phyloP scores from a whole-genome alignment of 2,113 vertebrate species.

The Takifugu bimaculatus region DNA sequence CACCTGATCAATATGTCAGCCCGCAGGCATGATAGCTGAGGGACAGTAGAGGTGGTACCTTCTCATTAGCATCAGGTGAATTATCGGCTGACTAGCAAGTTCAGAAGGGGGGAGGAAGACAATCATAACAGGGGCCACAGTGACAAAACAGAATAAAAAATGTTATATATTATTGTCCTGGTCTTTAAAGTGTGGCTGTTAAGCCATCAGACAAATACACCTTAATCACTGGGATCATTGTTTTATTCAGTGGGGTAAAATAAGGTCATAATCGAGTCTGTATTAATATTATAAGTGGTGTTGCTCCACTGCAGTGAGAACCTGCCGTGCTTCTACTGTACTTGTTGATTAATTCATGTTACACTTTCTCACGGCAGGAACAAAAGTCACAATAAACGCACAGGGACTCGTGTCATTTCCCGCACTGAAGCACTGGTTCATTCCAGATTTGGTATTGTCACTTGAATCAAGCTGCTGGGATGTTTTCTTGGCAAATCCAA shows the following conservation, averaged over 20 bases:
- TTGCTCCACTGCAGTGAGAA: constrained; percentile 40
- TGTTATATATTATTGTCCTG: neutral
- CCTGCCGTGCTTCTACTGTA: constrained; percentile 29
- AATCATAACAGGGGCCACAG: constrained; percentile 22
- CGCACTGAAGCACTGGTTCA: too few relatives aligned
- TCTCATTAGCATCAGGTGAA: constrained; percentile 69
- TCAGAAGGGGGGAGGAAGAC: constrained; percentile 5
- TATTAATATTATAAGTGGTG: constrained; percentile 44
- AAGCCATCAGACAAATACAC: constrained; percentile 45
- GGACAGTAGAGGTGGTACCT: constrained; percentile 47
- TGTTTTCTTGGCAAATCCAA: too few relatives aligned
- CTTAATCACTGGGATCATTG: constrained; percentile 42
- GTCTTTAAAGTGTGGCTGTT: constrained; percentile 12
- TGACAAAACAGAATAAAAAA: neutral
- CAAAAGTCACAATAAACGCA: constrained; percentile 22
- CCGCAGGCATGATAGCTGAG: constrained; percentile 64
- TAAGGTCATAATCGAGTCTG: constrained; percentile 51
- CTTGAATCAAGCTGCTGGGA: too few relatives aligned
- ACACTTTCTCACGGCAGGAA: constrained; percentile 38
- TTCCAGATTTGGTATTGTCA: too few relatives aligned
- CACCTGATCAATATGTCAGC: constrained; percentile 71
- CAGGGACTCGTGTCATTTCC: constrained; percentile 10
- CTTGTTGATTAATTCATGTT: constrained; percentile 55
- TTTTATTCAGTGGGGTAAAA: constrained; percentile 37
- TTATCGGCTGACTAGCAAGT: constrained; percentile 56